Evolutionary conservation across 2,888 invertebrate species (phyloP), one percentile per base, ranked within the genome.

Genomic region (Adelphocoris suturalis): DNA sequence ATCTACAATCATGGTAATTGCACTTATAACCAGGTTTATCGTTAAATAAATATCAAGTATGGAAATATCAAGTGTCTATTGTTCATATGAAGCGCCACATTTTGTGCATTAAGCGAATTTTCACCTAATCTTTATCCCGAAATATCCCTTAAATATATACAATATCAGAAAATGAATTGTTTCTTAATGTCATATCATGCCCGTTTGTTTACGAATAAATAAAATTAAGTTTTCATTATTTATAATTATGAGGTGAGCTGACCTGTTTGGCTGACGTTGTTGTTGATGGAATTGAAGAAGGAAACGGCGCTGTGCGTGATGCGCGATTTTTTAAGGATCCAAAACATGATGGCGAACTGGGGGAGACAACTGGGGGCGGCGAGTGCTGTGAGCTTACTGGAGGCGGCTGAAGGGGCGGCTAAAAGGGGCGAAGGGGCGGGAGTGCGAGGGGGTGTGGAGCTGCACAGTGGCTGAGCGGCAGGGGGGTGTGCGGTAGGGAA

Each of bases 281-380:
- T 92, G 89, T 91, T 92, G 85, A 92, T 91, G 14, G 91, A 91
- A 81, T 92, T 92, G 90, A 92, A 92, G 88, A 92, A 92, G 19
- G 92, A 91, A 13, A 91, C 92, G 28, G 92, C 92, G 88, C 91
- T 91, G 90, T 91, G 91, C 14, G 92, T 92, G 81, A 92, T 89
- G 78, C 91, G 91, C 28, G 91, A 91, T 80, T 91, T 91, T 86
- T 91, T 91, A 14, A 91, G 90, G 27, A 92, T 91, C 92, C 92
- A 92, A 89, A 92, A 92, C 92, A 92, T 92, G 82, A 52, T 46
- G 13, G 89, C n/a, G 47, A 48, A 28, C 13, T 23, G 23, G 5
- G 27, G 27, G 75, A 14, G 47, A 28, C 28, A 9, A n/a, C 23
- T 23, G 19, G 55, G 52, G 48, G 16, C 23, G 82, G 48, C 14